Evolutionary conservation across 1,140 invertebrate genomes (phyloP), one percentile per base, ranked within the genome.

Genomic region (Glossosoma conforme): DNA sequence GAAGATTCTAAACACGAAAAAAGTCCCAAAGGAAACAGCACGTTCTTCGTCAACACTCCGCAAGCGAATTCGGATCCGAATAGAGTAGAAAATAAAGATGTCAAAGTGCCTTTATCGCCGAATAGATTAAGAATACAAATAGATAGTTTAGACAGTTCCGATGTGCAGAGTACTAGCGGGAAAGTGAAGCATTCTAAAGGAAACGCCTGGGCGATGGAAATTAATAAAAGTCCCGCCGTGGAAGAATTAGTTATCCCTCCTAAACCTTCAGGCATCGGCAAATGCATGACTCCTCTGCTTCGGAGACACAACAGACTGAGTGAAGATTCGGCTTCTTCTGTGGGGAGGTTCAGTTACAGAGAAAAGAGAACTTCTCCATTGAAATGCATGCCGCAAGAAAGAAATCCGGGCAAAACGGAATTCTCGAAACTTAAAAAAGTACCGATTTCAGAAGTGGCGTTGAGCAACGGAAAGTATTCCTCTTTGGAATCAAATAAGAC

Each of bases 201-300:
- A 3, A 53, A 45, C 28, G 36, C 43, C 30, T 58, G 56, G 51
- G 36, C 45, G 21, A 14, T 36, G 9, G 55, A 57, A 15, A 13
- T 40, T 3, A 44, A 46, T 21, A 35, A 47, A 14, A 11, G 30
- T 13, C 22, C 45, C 22, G 35, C 20, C 21, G 11, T 40, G 13
- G 48, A 52, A 19, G 51, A 46, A 21, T 8, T 19, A 38, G 19
- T 24, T 10, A 43, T 41, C 13, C 41, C 41, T 8, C 32, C 67
- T 1, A 72, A 72, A 42, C 41, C 69, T 20, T 66, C 69, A 1
- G 67, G 61, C 43, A 47, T 68, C 51, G 69, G 70, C 0, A 72
- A 72, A 47, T 69, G 69, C 0, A 71, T 72, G 66, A 74, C 72
- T 8, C 72, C 72, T 0, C 66, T 68, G 58, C 68, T 74, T 44